Evolutionary conservation across 1,140 invertebrate genomes (phyloP), one percentile per base, ranked within the genome.

Genomic region (Saccostrea echinata): DNA sequence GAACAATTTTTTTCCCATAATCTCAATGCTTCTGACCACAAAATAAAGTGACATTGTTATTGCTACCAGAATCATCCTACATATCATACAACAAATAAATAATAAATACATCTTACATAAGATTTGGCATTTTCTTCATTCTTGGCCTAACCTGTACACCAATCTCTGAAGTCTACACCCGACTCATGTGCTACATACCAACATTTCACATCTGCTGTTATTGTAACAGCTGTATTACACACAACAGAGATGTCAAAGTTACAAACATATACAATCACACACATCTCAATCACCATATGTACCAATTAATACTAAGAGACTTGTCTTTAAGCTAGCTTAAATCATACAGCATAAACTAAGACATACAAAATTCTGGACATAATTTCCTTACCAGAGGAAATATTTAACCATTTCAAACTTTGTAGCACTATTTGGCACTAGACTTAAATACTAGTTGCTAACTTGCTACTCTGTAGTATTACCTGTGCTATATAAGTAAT

Each of bases 361-460:
- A 43, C 9, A 43, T 43, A 43, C 43, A 43, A 43, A 43, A 76
- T 16, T 13, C 3, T 71, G 13, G 12, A 71, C 64, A 71, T 33
- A 76, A 27, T 71, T 30, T 76, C 68, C 68, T 76, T 33, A 76
- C 68, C 68, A 76, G 68, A 76, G 68, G 68, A 76, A 76, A 76
- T 33, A 64, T 24, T 64, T 13, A 16, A 21, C 16, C 16, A 30
- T 3, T 76, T 4, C 68, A 76, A 33, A 76, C 68, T 64, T 21
- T 30, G 68, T 30, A 76, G 64, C 68, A 76, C 30, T 76, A 30
- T 30, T 76, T 76, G 68, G 68, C 68, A 76, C 68, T 33, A 76
- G 30, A 76, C 33, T 76, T 76, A 30, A 16, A 76, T 13, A 76
- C 68, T 76, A 76, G 68, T 4, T 33, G 68, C 43, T 43, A 43